Percentiles rank a stretch among this genome's conserved stretches.
Evolutionary conservation across 2,888 invertebrate species (phyloP).

Genomic region (Idaea straminata): DNA sequence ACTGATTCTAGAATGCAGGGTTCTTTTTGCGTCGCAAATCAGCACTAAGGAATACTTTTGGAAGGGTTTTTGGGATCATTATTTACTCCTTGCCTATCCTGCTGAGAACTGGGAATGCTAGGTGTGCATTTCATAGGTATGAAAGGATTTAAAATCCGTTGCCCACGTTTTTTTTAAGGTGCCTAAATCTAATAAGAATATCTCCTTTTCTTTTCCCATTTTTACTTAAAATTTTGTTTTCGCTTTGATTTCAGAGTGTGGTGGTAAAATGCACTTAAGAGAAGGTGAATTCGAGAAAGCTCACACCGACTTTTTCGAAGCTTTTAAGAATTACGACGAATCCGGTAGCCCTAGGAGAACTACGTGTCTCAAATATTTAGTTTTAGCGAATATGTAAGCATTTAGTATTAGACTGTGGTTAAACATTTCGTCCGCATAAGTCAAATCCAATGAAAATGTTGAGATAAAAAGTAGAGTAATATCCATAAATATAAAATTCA

Average conservation of each 20-base stretch:
- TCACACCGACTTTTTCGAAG: slow-evolving; percentile 99
- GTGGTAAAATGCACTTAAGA: slow-evolving; percentile 99
- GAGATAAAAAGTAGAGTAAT: too few species aligned
- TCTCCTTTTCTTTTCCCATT: not conserved
- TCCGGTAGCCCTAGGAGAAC: slow-evolving; percentile 98
- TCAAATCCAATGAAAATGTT: too few species aligned
- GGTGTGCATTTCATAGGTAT: too few species aligned
- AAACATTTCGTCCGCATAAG: not conserved
- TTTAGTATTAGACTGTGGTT: not conserved
- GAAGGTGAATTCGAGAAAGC: slow-evolving; percentile 99
- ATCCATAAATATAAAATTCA: too few species aligned
- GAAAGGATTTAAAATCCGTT: too few species aligned
- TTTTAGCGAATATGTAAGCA: slow-evolving; percentile 97
- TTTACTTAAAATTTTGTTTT: slow-evolving; percentile 1
- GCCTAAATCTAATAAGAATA: too few species aligned
- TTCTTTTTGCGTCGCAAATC: too few species aligned
- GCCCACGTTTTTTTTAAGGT: too few species aligned
- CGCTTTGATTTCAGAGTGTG: slow-evolving; percentile 86
- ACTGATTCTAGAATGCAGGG: too few species aligned
- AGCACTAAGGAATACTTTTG: not conserved
- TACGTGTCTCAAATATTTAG: slow-evolving; percentile 98
- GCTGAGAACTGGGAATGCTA: too few species aligned
- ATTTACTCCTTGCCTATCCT: too few species aligned
- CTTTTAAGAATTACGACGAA: slow-evolving; percentile 99
- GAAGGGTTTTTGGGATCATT: too few species aligned